Evolutionary conservation across 2,113 vertebrate genomes (phyloP), one percentile per base, ranked within the genome.

Genomic region (Vidua macroura): DNA sequence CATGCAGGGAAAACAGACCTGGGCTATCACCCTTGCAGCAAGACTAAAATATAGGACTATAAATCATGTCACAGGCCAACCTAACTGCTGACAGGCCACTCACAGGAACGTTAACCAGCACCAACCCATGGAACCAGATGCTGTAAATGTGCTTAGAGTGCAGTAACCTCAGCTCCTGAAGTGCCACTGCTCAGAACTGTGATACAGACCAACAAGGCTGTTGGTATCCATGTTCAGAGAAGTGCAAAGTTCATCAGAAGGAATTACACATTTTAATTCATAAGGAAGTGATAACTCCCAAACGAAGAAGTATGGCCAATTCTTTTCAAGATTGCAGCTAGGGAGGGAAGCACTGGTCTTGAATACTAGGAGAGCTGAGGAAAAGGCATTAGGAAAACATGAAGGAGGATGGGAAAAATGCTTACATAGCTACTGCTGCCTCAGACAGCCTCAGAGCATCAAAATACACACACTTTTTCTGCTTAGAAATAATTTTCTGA

Each of bases 221-320:
- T 0, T 1, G 0, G 15, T 22, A 12, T 22, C 49, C 1, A 1
- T 0, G 13, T 6, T 21, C 1, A 3, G 55, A 28, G 25, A 55
- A 72, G 12, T 15, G 20, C 12, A 20, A 51, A 80, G n/a, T 9
- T 78, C 37, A 77, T 41, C 46, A 77, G n/a, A 44, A 86, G 41
- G 48, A 77, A 37, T 39, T 24, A 33, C 0, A 48, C 6, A 4
- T 59, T 87, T 79, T 22, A 72, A 56, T 27, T 52, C 51, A 58
- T 3, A 66, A 79, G 27, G 52, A 56, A 56, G 23, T 24, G 31
- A 6, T 1, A 4, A 48, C 24, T 92, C 76, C 72, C 1, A 0
- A 44, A 24, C 4, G 37, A 46, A 39, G 43, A 74, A 21, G 7
- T 6, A 60, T 1, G 18, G 49, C 0, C 0, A 66, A 10, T 52